Percentiles rank a stretch among this genome's conserved stretches.
phyloP scores from a whole-genome alignment of 2,797 vertebrate species.

The Limnodromus scolopaceus region DNA sequence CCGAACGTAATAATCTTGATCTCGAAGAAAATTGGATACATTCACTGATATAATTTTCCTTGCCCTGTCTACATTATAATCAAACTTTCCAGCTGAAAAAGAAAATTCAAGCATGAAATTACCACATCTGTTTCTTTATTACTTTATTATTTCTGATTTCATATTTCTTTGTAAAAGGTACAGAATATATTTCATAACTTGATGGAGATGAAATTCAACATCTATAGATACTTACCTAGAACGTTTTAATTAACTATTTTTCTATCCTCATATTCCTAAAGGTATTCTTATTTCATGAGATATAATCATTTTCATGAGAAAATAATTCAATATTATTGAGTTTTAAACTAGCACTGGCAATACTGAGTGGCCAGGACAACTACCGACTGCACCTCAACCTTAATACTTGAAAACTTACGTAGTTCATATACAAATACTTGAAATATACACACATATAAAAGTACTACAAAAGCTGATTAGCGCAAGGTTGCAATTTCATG shows the following conservation, averaged over 20 bases:
- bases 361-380: background rate
- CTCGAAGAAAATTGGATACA: conserved; percentile 77
- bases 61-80: conserved; percentile 76
- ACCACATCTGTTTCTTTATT: background rate
- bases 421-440: background rate
- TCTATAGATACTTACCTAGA: background rate
- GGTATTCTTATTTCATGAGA: background rate
- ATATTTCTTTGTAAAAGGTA: background rate
- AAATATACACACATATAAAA: background rate
- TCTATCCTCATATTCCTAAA: background rate
- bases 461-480: background rate
- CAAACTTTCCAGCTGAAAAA: conserved; percentile 81
- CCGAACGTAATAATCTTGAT: conserved; percentile 82
- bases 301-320: background rate
- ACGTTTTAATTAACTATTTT: background rate
- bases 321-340: background rate
- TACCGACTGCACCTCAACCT: background rate
- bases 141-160: background rate
- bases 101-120: background rate
- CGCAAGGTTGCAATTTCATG: background rate
- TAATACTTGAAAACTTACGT: background rate
- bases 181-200: background rate
- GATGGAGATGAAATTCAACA: background rate
- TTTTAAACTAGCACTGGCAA: background rate
- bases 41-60: conserved; percentile 80